Base-by-base conservation (phyloP, 1,140 invertebrate genomes). In the Drosophila athabasca region DNA sequence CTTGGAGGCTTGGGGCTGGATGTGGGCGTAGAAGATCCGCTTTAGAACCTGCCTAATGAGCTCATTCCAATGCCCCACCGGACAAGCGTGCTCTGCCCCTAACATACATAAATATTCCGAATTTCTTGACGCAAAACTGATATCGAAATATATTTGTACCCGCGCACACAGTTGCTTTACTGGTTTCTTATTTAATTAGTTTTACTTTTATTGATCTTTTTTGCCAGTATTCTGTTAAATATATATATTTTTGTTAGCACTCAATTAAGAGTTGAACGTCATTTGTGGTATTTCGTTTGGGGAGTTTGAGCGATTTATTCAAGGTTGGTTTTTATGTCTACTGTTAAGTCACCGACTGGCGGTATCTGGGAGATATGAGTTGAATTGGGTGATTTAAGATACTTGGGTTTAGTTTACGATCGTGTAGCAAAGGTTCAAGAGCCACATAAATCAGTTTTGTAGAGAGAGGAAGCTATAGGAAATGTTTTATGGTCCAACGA, bases 21-120 rank as follows among this genome's bases (percentile, higher is more conserved):
- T 67, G 83, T 76, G 83, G 83, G 81, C 69, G 81, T 73, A 35
- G 62, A 75, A 62, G 70, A 76, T 58, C 77, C 79, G 81, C 79
- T 84, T 76, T 73, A 50, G 53, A 64, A 43, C 39, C 46, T 35
- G 59, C 55, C 72, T 77, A 87, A 84, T 84, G 76, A 83, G 76
- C 65, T 70, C 58, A 67, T 79, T 67, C 62, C 29, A 60, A 67
- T 79, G 65, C 74, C 76, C 29, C 7, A 31, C 7, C 29, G 29
- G 29, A 31, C 7, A 7, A 31, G 7, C 29, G 26, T 6, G 26
- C 6, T 26, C 26, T 6, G 6, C 66, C 79, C 72, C 59, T 53
- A 45, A 52, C 55, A 50, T 50, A 79, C 58, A 79, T 68, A 61
- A 45, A 52, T 39, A 57, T 39, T 52, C 51, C 61, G 51, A 35